These are phyloP conservation scores for Himalopsyche phryganea DNA, from an alignment of 1,140 invertebrate genomes.

Conservation along the genomic window DNA sequence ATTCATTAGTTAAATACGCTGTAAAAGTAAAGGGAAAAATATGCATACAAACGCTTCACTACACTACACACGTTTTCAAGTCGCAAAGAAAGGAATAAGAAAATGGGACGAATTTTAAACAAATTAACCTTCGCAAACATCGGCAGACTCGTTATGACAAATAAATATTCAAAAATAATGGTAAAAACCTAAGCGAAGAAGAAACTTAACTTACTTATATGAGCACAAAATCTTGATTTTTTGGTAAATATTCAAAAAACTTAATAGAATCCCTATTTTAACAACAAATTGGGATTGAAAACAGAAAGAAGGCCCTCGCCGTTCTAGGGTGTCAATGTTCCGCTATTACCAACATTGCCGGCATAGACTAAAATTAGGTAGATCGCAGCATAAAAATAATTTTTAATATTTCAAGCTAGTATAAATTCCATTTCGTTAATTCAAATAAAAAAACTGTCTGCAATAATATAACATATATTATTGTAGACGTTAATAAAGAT, in stretches of 20 bases:
- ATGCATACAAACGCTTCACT: too few relatives aligned
- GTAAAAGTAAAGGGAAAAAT: too few relatives aligned
- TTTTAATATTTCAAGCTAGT: too few relatives aligned
- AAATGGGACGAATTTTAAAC: constrained; percentile 19
- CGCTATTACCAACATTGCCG: constrained; percentile 15
- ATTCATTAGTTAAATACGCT: too few relatives aligned
- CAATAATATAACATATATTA: too few relatives aligned
- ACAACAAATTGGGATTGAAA: constrained; percentile 52
- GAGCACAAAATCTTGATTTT: constrained; percentile 22
- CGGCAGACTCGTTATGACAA: background rate
- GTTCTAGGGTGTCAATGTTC: constrained; percentile 50
- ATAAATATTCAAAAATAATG: background rate
- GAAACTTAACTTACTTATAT: constrained; percentile 13
- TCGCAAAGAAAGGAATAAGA: background rate
- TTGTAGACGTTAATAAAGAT: too few relatives aligned
- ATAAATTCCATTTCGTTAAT: too few relatives aligned
- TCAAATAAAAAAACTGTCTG: too few relatives aligned
- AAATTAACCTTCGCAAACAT: constrained; percentile 28
- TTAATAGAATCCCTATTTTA: constrained; percentile 34
- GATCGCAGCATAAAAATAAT: too few relatives aligned
- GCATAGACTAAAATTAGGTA: too few relatives aligned
- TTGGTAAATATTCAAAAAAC: constrained; percentile 18
- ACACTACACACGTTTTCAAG: too few relatives aligned
- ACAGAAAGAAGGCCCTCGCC: constrained; percentile 54
- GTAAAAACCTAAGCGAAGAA: background rate